These are phyloP conservation scores for Epirrhoe alternata DNA, from an alignment of 2,888 invertebrate species.

Conservation along the genomic window DNA sequence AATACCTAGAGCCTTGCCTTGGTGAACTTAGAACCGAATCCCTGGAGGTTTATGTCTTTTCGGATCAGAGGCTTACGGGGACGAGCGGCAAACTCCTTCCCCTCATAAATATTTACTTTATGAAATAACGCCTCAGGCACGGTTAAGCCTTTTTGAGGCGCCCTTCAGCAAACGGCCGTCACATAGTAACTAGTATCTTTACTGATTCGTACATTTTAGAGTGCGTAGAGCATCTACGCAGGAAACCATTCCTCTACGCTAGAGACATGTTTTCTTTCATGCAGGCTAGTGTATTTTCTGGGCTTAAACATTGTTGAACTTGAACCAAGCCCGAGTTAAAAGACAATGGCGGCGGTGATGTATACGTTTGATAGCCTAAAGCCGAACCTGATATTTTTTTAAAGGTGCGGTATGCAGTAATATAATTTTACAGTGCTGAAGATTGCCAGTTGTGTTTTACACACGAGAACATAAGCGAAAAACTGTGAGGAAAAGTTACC, in stretches of 20 bases:
- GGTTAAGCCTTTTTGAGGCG: constrained; percentile 55
- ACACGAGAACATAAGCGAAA: background rate
- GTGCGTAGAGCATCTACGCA: too few relatives aligned
- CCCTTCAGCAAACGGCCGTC: background rate
- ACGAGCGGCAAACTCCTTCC: constrained; percentile 75
- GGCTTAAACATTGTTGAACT: too few relatives aligned
- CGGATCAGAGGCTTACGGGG: constrained; percentile 81
- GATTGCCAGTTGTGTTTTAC: too few relatives aligned
- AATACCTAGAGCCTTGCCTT: constrained; percentile 70
- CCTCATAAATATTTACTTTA: constrained; percentile 85
- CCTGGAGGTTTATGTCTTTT: constrained; percentile 82
- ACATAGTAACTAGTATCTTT: background rate
- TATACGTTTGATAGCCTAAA: too few relatives aligned
- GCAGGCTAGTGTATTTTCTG: too few relatives aligned
- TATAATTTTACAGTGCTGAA: too few relatives aligned
- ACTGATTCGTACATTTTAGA: background rate
- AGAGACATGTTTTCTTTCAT: too few relatives aligned
- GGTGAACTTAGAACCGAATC: constrained; percentile 81
- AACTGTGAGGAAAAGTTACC: background rate
- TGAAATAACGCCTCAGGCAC: constrained; percentile 79
- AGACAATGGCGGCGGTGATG: too few relatives aligned
- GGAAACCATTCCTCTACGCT: too few relatives aligned
- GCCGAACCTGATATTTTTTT: too few relatives aligned
- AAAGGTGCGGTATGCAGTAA: too few relatives aligned
- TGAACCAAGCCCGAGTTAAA: too few relatives aligned